phyloP scores from a whole-genome alignment of 2,797 vertebrate species.

The Molothrus ater region DNA sequence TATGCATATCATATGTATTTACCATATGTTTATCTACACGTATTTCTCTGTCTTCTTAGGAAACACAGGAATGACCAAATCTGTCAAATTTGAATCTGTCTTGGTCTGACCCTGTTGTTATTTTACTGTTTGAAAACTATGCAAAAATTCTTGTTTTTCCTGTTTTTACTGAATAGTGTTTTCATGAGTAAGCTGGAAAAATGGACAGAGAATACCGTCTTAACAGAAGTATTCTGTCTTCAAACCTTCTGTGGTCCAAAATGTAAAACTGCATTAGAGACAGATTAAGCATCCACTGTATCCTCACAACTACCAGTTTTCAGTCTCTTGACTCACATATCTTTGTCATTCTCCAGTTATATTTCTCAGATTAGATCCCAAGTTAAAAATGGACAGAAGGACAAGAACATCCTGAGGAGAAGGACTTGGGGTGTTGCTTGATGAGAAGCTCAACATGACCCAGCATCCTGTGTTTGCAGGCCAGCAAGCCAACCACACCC shows the following conservation, averaged over 20 bases:
- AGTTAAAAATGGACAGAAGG: not conserved
- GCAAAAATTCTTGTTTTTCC: not conserved
- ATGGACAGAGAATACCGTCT: not conserved
- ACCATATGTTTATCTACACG: not conserved
- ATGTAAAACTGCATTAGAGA: not conserved
- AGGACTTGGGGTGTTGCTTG: not conserved
- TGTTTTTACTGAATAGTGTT: not conserved
- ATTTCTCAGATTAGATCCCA: not conserved
- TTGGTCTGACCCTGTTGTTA: not conserved
- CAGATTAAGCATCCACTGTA: not conserved
- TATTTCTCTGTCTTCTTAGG: not conserved
- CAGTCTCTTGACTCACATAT: not conserved
- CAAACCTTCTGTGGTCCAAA: not conserved
- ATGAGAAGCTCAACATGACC: too few species aligned
- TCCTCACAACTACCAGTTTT: not conserved
- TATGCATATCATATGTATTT: not conserved
- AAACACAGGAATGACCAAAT: not conserved
- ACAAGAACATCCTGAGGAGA: not conserved
- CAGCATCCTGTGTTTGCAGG: not conserved
- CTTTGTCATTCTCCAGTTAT: not conserved
- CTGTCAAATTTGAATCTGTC: not conserved
- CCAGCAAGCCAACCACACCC: not conserved
- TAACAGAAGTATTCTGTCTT: not conserved
- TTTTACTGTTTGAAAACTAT: not conserved
- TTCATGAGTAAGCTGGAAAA: not conserved